phyloP scores from a whole-genome alignment of 2,797 vertebrate species.

The Neosalanx taihuensis region DNA sequence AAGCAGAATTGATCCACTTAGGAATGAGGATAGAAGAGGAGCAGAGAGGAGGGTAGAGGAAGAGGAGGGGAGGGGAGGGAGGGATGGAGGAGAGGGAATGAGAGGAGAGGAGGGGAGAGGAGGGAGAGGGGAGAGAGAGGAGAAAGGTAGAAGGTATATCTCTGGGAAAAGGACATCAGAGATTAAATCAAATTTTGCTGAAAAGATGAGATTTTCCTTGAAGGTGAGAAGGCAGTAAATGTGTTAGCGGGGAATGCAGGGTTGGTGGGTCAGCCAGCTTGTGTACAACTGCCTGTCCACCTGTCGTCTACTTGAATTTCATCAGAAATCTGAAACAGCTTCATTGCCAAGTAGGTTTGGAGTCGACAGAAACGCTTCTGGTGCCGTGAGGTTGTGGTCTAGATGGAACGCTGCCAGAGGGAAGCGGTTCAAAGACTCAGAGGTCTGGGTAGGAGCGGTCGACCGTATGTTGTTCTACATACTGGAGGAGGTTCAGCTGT shows the following conservation, averaged over 20 bases:
- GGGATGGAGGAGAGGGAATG: too few relatives aligned
- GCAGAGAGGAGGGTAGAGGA: neutral
- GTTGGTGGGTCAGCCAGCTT: neutral
- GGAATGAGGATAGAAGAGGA: neutral
- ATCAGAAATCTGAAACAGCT: too few relatives aligned
- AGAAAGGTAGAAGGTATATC: neutral
- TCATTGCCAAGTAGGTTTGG: too few relatives aligned
- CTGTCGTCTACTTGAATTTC: neutral
- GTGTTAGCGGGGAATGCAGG: slow-evolving; percentile 12
- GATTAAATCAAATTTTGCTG: slow-evolving; percentile 30
- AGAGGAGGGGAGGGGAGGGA: neutral
- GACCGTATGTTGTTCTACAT: too few relatives aligned
- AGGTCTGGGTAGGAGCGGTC: too few relatives aligned
- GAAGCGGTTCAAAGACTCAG: too few relatives aligned
- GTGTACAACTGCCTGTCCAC: neutral
- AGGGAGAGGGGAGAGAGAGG: neutral
- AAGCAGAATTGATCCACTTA: slow-evolving; percentile 41
- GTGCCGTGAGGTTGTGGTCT: neutral
- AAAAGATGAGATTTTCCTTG: slow-evolving; percentile 16
- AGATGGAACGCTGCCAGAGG: neutral
- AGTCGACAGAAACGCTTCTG: neutral
- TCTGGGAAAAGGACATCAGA: slow-evolving; percentile 17
- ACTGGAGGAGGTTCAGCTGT: too few relatives aligned
- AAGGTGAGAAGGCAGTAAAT: slow-evolving; percentile 33
- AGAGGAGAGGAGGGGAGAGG: too few relatives aligned